These are phyloP conservation scores for Pogonognathellus flavescens DNA, from an alignment of 1,140 invertebrate genomes.

Conservation along the genomic window DNA sequence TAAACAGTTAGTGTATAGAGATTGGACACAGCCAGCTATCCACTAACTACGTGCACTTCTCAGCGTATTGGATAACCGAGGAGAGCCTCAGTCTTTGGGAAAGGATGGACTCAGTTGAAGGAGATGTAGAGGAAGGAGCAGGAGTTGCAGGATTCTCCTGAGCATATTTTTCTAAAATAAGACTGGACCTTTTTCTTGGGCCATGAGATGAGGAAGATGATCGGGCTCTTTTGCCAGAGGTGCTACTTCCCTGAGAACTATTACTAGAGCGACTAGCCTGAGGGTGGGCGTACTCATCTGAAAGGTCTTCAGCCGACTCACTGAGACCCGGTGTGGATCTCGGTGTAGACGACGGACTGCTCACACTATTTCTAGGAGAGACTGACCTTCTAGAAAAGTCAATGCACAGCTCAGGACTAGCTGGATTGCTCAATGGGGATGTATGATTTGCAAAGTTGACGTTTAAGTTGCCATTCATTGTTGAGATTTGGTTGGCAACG, in stretches of 20 bases:
- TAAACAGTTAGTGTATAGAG: constrained; percentile 5
- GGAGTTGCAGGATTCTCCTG: constrained; percentile 63
- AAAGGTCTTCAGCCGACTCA: constrained; percentile 64
- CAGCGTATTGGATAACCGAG: constrained; percentile 67
- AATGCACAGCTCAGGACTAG: constrained; percentile 63
- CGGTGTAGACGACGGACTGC: constrained; percentile 56
- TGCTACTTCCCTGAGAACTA: constrained; percentile 36
- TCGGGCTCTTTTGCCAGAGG: not conserved
- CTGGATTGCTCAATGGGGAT: constrained; percentile 57
- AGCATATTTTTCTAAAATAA: constrained; percentile 67
- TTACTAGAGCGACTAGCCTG: not conserved
- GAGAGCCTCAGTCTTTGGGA: constrained; percentile 66
- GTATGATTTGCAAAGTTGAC: constrained; percentile 1
- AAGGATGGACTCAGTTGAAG: constrained; percentile 65
- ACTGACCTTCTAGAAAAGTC: constrained; percentile 60
- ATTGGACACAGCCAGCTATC: no score
- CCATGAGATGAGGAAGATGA: constrained; percentile 55
- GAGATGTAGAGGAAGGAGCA: constrained; percentile 17
- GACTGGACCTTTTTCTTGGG: constrained; percentile 66
- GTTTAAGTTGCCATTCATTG: constrained; percentile 11
- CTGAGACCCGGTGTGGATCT: constrained; percentile 58
- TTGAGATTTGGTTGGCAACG: constrained; percentile 46
- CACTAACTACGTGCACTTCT: constrained; percentile 62
- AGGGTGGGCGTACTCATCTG: constrained; percentile 57
- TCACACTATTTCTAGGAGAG: constrained; percentile 53